Evolutionary conservation across 2,888 invertebrate species (phyloP).

Genomic region (Drosophila merina): DNA sequence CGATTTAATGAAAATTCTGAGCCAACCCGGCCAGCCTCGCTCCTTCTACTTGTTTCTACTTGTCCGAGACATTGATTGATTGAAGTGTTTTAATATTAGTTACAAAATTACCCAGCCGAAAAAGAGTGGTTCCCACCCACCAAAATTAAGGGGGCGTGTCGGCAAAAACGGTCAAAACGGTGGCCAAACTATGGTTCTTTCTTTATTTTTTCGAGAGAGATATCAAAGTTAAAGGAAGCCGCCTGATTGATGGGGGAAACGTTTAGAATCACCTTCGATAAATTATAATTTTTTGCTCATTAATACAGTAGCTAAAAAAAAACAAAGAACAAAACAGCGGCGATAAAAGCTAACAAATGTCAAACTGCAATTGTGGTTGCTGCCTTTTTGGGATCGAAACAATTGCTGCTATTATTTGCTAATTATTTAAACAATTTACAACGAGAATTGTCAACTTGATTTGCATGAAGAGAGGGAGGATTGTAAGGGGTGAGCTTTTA

Average conservation of each 20-base stretch:
- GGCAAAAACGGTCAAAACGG: conserved; percentile 64
- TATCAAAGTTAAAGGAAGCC: conserved; percentile 31
- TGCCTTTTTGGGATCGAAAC: conserved; percentile 72
- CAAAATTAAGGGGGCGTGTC: conserved; percentile 71
- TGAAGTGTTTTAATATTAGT: conserved; percentile 73
- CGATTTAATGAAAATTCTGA: conserved; percentile 35
- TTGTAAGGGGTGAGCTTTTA: background rate
- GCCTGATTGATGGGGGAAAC: conserved; percentile 74
- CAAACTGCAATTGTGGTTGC: conserved; percentile 58
- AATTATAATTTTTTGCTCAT: conserved; percentile 76
- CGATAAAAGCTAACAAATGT: conserved; percentile 68
- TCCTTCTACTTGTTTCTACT: background rate
- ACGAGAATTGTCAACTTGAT: conserved; percentile 58
- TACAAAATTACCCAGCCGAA: conserved; percentile 57
- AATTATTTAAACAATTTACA: conserved; percentile 57
- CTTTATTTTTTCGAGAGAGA: conserved; percentile 18
- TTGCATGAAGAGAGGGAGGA: conserved; percentile 18
- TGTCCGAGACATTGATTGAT: conserved; percentile 72
- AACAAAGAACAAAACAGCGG: conserved; percentile 56
- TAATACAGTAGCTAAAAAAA: conserved; percentile 66
- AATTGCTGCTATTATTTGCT: conserved; percentile 76
- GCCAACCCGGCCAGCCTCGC: background rate
- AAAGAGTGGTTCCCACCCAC: conserved; percentile 73
- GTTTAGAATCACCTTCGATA: conserved; percentile 63
- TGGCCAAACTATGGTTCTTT: conserved; percentile 44